Percentiles rank a stretch among this genome's conserved stretches.
Evolutionary conservation across 2,113 vertebrate species (phyloP).

Genomic region (Bothrops jararaca): DNA sequence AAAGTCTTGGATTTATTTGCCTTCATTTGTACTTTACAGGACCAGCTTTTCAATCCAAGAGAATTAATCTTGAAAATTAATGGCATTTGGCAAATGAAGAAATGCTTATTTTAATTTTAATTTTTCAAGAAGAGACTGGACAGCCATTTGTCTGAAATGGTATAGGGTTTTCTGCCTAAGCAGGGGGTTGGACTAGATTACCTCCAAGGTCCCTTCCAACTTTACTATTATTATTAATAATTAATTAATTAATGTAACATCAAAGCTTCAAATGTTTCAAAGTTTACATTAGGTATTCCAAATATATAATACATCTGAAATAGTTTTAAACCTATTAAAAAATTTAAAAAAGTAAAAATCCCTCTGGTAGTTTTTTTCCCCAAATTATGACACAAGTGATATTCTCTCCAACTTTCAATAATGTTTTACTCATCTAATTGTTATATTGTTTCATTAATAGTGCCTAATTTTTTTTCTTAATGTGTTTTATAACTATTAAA

Average conservation of each 20-base stretch:
- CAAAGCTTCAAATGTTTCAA: background rate
- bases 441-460: background rate
- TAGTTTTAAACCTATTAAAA: background rate
- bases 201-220: no score
- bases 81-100: background rate
- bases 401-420: background rate
- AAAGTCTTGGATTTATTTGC: slow-evolving; percentile 36
- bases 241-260: background rate
- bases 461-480: background rate
- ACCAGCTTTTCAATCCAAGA: background rate
- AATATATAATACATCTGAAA: background rate
- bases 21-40: slow-evolving; percentile 6
- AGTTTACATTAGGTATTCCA: background rate
- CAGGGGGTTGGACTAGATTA: no score
- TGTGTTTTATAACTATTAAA: background rate
- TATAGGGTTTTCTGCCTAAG: no score
- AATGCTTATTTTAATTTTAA: background rate
- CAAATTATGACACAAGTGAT: background rate
- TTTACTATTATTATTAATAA: no score
- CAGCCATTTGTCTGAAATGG: no score
- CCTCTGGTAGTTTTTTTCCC: background rate
- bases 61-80: background rate
- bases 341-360: background rate
- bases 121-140: no score
- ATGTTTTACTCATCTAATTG: background rate